Percentiles rank a stretch among this genome's conserved stretches.
Evolutionary conservation across 2,888 invertebrate species (phyloP).

Genomic region (Apantesis nais): DNA sequence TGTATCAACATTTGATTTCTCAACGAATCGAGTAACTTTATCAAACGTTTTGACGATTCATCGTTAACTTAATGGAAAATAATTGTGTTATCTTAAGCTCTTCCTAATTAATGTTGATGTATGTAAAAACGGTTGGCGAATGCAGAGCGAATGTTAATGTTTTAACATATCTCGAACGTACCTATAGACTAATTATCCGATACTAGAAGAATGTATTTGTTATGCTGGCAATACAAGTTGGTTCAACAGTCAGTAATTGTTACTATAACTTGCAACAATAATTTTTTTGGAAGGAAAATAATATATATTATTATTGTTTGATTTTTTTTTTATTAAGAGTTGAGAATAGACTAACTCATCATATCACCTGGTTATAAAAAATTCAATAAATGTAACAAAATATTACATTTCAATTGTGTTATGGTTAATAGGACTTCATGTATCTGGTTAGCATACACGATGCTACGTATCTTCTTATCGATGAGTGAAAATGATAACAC

Average conservation of each 20-base stretch:
- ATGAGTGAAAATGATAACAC: background rate
- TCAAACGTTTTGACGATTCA: slow-evolving; percentile 12
- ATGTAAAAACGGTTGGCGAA: slow-evolving; percentile 26
- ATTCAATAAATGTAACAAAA: background rate
- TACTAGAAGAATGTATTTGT: slow-evolving; percentile 4
- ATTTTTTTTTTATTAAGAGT: background rate
- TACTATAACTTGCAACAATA: background rate
- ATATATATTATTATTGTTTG: too few species aligned
- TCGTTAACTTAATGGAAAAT: slow-evolving; percentile 1
- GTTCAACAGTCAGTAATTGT: background rate
- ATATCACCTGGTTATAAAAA: background rate
- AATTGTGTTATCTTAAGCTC: slow-evolving; percentile 8
- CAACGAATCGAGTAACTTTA: background rate
- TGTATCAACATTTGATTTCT: slow-evolving; percentile 23
- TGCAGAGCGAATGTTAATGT: slow-evolving; percentile 37
- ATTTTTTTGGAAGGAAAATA: too few species aligned
- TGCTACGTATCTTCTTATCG: background rate
- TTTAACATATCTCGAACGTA: slow-evolving; percentile 50
- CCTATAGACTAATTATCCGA: slow-evolving; percentile 34
- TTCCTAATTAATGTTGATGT: slow-evolving; percentile 25
- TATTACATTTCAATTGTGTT: background rate
- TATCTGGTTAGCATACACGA: background rate
- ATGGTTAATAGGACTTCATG: background rate
- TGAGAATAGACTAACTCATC: background rate
- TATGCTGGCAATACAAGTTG: slow-evolving; percentile 12